Conservation (phyloP, 2,797 vertebrate species). For the Micropoecilia bifurca region DNA sequence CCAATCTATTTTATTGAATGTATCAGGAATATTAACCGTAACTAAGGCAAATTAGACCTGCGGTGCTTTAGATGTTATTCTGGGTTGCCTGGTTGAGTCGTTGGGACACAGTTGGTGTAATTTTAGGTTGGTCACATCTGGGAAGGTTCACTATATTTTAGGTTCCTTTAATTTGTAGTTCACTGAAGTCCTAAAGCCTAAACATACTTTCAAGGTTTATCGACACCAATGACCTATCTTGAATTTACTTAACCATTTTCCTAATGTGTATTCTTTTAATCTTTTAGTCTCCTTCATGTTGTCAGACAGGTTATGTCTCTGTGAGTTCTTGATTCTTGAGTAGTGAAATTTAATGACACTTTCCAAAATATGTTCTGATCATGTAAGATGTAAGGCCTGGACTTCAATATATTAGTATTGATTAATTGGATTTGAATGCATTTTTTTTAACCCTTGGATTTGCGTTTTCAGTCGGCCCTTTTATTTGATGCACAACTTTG, state of each 20-base stretch:
- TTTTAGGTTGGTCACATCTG: background rate
- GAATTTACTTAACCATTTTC: background rate
- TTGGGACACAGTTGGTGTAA: background rate
- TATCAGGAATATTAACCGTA: background rate
- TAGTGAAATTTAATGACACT: background rate
- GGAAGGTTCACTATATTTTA: background rate
- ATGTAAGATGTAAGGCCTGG: background rate
- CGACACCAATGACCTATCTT: background rate
- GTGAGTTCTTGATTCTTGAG: background rate
- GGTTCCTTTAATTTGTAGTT: background rate
- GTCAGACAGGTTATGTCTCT: background rate
- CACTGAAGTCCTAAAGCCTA: background rate
- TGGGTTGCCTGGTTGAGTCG: background rate
- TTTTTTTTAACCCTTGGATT: no score
- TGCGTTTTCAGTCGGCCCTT: no score
- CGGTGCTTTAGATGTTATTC: background rate
- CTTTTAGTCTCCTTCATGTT: background rate
- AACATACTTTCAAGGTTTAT: background rate
- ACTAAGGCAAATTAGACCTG: background rate
- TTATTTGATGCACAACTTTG: no score
- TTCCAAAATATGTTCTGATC: background rate
- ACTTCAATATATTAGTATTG: no score
- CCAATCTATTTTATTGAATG: background rate
- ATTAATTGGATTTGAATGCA: no score
- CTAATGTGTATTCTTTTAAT: background rate